Conservation (phyloP, 2,113 vertebrate species). For the Monopterus albus region DNA sequence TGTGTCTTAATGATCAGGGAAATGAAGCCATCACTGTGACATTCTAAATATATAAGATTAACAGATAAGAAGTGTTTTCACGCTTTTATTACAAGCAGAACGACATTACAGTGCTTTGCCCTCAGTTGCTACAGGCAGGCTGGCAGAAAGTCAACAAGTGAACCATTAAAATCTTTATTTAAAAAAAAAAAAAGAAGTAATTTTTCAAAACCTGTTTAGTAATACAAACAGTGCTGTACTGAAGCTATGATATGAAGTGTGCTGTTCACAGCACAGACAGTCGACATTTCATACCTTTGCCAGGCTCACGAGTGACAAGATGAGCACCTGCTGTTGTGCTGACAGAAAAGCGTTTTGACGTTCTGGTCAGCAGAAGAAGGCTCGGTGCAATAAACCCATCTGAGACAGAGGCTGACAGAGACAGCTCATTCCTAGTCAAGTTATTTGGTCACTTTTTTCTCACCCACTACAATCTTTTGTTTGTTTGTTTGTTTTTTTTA, state of each 20-base stretch:
- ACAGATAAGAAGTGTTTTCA: conserved; percentile 46
- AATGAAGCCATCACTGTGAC: no score
- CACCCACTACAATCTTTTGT: conserved; percentile 61
- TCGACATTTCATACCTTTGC: conserved; percentile 59
- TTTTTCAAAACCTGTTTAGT: conserved; percentile 83
- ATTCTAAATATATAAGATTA: not conserved
- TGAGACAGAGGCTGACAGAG: conserved; percentile 64
- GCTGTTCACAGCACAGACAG: conserved; percentile 66
- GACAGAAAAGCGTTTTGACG: conserved; percentile 77
- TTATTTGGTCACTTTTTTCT: conserved; percentile 81
- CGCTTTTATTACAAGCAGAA: conserved; percentile 91
- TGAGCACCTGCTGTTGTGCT: conserved; percentile 72
- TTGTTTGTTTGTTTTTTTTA: conserved; percentile 20
- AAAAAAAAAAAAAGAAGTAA: conserved; percentile 69
- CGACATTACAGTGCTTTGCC: conserved; percentile 83
- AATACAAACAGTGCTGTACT: conserved; percentile 78
- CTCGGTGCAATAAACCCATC: conserved; percentile 79
- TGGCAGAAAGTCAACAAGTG: conserved; percentile 87
- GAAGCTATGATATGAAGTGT: conserved; percentile 68
- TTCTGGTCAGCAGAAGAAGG: conserved; percentile 77
- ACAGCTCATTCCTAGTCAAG: conserved; percentile 71
- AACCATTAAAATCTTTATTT: conserved; percentile 83
- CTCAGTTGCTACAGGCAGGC: conserved; percentile 86
- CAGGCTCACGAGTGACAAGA: conserved; percentile 66
- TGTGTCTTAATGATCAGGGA: no score